phyloP scores from a whole-genome alignment of 2,888 invertebrate genomes.

The Lapara coniferarum region DNA sequence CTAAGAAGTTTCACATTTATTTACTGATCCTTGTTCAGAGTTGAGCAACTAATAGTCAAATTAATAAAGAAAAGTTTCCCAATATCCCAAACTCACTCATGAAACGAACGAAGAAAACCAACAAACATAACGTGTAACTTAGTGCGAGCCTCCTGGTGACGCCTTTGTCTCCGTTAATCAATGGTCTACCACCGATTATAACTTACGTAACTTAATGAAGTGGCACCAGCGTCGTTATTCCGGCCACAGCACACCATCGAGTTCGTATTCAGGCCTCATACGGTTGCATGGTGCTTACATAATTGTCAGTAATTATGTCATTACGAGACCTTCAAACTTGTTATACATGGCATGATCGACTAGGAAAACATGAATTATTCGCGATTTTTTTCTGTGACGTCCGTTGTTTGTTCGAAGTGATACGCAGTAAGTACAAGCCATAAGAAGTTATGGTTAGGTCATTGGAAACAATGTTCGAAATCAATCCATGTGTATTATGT shows the following conservation, averaged over 20 bases:
- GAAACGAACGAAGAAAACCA: no score
- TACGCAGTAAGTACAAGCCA: background rate
- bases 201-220: slow-evolving; percentile 21
- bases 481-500: no score
- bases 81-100: no score
- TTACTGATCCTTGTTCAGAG: no score
- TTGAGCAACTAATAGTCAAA: no score
- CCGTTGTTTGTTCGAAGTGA: slow-evolving; percentile 2
- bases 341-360: slow-evolving; percentile 20
- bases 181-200: slow-evolving; percentile 25
- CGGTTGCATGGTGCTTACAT: slow-evolving; percentile 27
- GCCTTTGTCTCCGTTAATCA: slow-evolving; percentile 8
- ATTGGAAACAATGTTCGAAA: background rate
- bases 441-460: background rate
- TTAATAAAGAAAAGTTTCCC: no score
- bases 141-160: background rate
- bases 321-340: slow-evolving; percentile 28
- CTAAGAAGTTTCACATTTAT: no score
- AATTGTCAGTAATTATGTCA: slow-evolving; percentile 30
- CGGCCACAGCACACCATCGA: slow-evolving; percentile 11
- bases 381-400: slow-evolving; percentile 21
- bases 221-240: slow-evolving; percentile 17
- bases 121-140: no score
- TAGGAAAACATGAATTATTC: slow-evolving; percentile 24
- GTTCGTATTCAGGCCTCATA: slow-evolving; percentile 28